Conservation (phyloP, 2,113 vertebrate species). For the Elgaria multicarinata region DNA sequence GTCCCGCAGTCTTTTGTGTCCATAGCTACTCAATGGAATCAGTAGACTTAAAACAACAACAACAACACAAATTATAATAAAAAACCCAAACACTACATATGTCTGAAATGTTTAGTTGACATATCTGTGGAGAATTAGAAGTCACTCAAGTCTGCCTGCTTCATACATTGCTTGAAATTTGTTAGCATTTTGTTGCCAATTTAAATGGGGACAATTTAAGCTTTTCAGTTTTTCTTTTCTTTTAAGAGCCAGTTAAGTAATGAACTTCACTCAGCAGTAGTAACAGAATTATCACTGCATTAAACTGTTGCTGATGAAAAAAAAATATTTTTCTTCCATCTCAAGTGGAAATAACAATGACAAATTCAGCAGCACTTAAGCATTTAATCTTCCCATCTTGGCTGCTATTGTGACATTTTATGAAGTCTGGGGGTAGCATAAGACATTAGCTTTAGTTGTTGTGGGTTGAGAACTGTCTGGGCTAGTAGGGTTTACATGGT, state of each 20-base stretch:
- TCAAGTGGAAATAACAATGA: not conserved
- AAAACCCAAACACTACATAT: not conserved
- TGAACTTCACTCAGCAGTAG: rapidly evolving
- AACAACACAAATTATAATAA: too few species aligned
- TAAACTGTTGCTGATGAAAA: not conserved
- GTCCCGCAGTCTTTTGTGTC: not conserved
- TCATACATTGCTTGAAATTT: constrained; percentile 18
- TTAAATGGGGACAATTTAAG: not conserved
- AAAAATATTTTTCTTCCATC: not conserved
- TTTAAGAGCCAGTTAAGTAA: not conserved
- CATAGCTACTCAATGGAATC: constrained; percentile 14
- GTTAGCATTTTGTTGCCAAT: rapidly evolving
- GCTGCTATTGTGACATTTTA: not conserved
- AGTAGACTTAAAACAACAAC: not conserved
- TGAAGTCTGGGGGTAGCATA: not conserved
- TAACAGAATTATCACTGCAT: not conserved
- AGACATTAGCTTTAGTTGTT: not conserved
- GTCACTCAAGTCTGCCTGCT: not conserved
- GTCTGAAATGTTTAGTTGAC: rapidly evolving
- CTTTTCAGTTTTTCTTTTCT: not conserved
- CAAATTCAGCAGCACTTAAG: not conserved
- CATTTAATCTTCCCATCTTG: rapidly evolving
- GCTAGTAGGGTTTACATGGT: not conserved
- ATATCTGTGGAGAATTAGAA: not conserved
- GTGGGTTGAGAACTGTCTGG: not conserved